phyloP scores from a whole-genome alignment of 2,113 vertebrate genomes.

The Chelonoidis abingdonii region DNA sequence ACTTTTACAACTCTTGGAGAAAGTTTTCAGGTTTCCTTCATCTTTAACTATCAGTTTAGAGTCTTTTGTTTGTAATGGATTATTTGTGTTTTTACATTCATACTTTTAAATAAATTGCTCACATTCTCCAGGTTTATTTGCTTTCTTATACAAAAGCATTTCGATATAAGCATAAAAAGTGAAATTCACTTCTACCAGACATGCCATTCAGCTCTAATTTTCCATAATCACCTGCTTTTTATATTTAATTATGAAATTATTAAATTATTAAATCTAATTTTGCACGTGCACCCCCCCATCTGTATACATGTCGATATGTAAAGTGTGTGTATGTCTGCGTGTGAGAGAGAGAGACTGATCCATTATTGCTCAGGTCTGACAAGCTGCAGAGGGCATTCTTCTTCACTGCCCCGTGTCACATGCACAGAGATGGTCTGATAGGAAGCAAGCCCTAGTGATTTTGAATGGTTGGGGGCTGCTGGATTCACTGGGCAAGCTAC shows the following conservation, averaged over 20 bases:
- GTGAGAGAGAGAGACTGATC: too few relatives aligned
- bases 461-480: too few relatives aligned
- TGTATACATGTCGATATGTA: too few relatives aligned
- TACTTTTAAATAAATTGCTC: background rate
- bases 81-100: background rate
- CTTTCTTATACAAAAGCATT: background rate
- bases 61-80: background rate
- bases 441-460: too few relatives aligned
- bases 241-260: background rate
- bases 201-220: background rate
- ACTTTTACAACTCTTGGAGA: background rate
- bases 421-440: too few relatives aligned
- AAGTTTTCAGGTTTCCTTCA: background rate
- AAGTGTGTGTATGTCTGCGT: too few relatives aligned
- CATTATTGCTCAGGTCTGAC: too few relatives aligned
- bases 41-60: background rate
- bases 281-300: too few relatives aligned
- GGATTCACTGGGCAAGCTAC: too few relatives aligned
- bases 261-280: too few relatives aligned
- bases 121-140: background rate
- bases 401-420: too few relatives aligned
- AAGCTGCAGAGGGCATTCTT: too few relatives aligned
- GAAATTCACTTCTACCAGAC: background rate
- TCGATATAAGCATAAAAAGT: background rate
- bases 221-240: background rate